Base-by-base conservation (phyloP, 2,888 invertebrate genomes). In the Arge pagana region DNA sequence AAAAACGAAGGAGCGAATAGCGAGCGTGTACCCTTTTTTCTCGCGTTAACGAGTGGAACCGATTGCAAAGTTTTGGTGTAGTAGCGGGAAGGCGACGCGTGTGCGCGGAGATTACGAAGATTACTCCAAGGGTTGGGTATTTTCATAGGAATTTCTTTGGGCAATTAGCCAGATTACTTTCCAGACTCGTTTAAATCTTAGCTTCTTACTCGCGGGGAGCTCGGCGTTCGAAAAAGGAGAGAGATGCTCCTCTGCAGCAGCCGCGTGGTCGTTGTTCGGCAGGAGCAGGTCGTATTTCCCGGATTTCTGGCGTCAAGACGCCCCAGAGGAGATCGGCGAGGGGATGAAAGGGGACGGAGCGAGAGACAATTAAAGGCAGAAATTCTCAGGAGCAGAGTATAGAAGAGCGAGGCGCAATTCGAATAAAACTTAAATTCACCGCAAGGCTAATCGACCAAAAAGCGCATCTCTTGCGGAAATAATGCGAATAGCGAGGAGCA, bases 81-180 rank as follows among this genome's bases (percentile, higher is more conserved):
- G n/a, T n/a, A n/a, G n/a, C n/a, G n/a, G n/a, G n/a, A n/a, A n/a
- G n/a, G n/a, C n/a, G n/a, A n/a, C n/a, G n/a, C n/a, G n/a, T n/a
- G n/a, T n/a, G n/a, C n/a, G n/a, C n/a, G n/a, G n/a, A n/a, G n/a
- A n/a, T n/a, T n/a, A n/a, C n/a, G n/a, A n/a, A n/a, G n/a, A n/a
- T n/a, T n/a, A n/a, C n/a, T n/a, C n/a, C n/a, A n/a, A n/a, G n/a
- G n/a, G n/a, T n/a, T n/a, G n/a, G n/a, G n/a, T n/a, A n/a, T n/a
- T n/a, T n/a, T n/a, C n/a, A n/a, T 26, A 8, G 70, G 72, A 72
- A 74, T 74, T 70, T 70, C 69, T 70, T 70, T 66, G 74, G 74
- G 74, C 74, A 73, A 74, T 74, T 74, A 74, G 73, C 74, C 74
- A 74, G 72, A 72, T 71, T 72, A 72, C 74, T 74, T 74, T 71